phyloP scores from a whole-genome alignment of 1,140 invertebrate genomes.

The Atta texana region DNA sequence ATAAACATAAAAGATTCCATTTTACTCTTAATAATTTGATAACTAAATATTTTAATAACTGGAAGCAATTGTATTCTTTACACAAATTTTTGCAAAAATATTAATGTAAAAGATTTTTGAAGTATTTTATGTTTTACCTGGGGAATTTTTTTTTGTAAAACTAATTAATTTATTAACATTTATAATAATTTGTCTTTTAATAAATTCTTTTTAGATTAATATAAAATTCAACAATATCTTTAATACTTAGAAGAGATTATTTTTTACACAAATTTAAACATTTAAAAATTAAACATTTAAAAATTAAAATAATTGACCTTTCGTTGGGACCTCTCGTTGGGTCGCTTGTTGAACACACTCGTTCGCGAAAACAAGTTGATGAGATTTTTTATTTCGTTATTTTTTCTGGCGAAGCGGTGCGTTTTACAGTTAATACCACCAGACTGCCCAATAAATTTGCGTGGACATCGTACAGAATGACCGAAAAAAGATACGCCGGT shows the following conservation, averaged over 20 bases:
- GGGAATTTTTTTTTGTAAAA: not conserved
- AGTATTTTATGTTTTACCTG: not conserved
- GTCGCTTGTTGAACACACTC: not conserved
- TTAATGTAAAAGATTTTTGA: not conserved
- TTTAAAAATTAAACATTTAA: slow-evolving; percentile 29
- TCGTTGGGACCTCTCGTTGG: not conserved
- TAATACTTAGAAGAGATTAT: not conserved
- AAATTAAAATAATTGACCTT: slow-evolving; percentile 23
- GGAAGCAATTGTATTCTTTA: not conserved
- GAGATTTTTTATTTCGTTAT: slow-evolving; percentile 65
- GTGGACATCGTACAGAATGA: slow-evolving; percentile 20
- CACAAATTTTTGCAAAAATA: not conserved
- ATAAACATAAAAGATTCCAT: not conserved
- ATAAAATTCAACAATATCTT: not conserved
- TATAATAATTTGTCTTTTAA: not conserved
- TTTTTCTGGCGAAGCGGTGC: slow-evolving; percentile 40
- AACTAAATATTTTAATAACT: not conserved
- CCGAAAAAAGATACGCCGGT: slow-evolving; percentile 30
- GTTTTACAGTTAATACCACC: slow-evolving; percentile 65
- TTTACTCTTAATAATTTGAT: slow-evolving; percentile 18
- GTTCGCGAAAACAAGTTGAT: slow-evolving; percentile 66
- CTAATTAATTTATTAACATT: not conserved
- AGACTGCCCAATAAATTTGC: slow-evolving; percentile 68
- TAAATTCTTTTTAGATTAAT: not conserved
- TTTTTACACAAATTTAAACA: not conserved